Conservation (phyloP, 1,140 invertebrate species). For the Dinoponera quadriceps region DNA sequence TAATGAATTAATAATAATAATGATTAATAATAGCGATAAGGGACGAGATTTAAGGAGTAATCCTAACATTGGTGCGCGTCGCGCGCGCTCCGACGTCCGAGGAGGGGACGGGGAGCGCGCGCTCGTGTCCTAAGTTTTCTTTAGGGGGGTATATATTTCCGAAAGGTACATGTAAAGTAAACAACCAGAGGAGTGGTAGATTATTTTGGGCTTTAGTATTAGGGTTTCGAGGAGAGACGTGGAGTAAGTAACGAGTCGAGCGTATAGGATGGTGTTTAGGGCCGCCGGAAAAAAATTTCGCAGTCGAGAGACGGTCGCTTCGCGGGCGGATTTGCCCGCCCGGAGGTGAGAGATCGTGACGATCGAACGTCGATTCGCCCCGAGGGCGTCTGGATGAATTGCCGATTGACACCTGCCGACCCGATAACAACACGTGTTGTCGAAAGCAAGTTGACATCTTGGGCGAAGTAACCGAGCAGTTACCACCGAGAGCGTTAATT, state of each 20-base stretch:
- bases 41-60: constrained; percentile 44
- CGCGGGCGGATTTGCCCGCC: not conserved
- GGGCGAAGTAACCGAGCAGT: too few species aligned
- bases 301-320: not conserved
- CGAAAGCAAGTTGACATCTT: too few species aligned
- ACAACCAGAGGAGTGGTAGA: constrained; percentile 61
- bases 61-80: constrained; percentile 26
- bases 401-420: not conserved
- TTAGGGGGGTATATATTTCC: not conserved
- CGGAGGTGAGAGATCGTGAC: not conserved
- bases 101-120: constrained; percentile 38
- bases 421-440: not conserved
- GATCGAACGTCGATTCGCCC: constrained; percentile 3
- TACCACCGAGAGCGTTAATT: too few species aligned
- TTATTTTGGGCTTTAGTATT: constrained; percentile 85
- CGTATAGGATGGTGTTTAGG: constrained; percentile 57
- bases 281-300: constrained; percentile 51
- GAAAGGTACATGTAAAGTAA: constrained; percentile 53
- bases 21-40: constrained; percentile 61
- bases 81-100: constrained; percentile 13
- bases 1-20: constrained; percentile 65
- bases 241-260: constrained; percentile 54
- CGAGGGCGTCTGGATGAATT: constrained; percentile 14
- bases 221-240: constrained; percentile 67
- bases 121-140: constrained; percentile 43